A percentile compares a stretch with the other conserved stretches of the same genome.
phyloP scores from a whole-genome alignment of 2,797 vertebrate genomes.

The Cyprinella venusta region DNA sequence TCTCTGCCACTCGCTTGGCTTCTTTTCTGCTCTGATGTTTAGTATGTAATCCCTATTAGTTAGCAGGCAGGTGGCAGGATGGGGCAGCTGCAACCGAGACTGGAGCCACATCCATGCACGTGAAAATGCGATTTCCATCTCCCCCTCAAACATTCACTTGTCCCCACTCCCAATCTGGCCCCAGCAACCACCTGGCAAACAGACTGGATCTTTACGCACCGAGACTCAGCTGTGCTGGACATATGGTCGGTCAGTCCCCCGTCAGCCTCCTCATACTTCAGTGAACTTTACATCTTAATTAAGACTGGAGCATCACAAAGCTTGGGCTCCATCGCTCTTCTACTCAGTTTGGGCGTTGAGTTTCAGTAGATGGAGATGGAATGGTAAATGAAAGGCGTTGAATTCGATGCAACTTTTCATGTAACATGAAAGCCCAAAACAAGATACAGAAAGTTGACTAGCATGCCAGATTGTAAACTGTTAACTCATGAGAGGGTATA shows the following conservation, averaged over 20 bases:
- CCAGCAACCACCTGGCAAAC: conserved; percentile 76
- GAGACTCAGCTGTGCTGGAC: conserved; percentile 55
- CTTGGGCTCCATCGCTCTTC: neutral
- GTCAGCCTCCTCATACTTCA: conserved; percentile 38
- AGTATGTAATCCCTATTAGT: conserved; percentile 81
- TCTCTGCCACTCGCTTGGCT: conserved; percentile 66
- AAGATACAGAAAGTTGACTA: neutral
- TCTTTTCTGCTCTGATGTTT: conserved; percentile 71
- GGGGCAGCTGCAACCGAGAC: conserved; percentile 78
- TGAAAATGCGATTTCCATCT: conserved; percentile 82
- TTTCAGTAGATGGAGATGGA: neutral
- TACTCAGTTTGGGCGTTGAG: neutral
- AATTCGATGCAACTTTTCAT: neutral
- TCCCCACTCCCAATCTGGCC: conserved; percentile 70
- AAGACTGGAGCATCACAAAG: conserved; percentile 39
- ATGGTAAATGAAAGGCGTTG: neutral
- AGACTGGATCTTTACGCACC: conserved; percentile 59
- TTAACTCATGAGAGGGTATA: neutral
- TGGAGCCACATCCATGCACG: conserved; percentile 68
- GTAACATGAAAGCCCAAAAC: neutral
- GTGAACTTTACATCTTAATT: conserved; percentile 54
- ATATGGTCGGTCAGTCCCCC: conserved; percentile 53
- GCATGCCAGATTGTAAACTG: neutral
- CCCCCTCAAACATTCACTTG: conserved; percentile 62
- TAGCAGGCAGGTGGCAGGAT: conserved; percentile 81